Conservation (phyloP, 2,113 vertebrate genomes). For the Pterophyllum scalare region DNA sequence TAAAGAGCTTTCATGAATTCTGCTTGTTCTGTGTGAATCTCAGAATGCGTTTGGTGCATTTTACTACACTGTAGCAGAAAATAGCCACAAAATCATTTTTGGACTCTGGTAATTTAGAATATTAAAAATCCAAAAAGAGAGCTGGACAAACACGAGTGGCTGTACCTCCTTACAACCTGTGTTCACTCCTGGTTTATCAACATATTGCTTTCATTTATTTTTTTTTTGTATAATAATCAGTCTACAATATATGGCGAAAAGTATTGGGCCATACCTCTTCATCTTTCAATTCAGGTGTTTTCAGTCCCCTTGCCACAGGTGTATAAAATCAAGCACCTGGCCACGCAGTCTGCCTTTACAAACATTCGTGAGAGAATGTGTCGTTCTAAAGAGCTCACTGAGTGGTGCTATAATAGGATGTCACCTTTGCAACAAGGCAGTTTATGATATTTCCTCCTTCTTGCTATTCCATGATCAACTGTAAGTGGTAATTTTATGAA, state of each 20-base stretch:
- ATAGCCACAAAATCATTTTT: neutral
- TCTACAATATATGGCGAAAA: neutral
- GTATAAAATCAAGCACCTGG: neutral
- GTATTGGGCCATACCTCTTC: neutral
- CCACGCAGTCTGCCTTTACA: neutral
- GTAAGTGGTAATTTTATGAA: neutral
- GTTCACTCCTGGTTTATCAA: neutral
- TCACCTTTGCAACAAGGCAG: neutral
- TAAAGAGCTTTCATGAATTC: neutral
- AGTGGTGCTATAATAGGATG: neutral
- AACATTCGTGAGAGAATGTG: too few relatives aligned
- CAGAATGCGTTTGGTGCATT: neutral
- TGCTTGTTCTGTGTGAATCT: constrained; percentile 1
- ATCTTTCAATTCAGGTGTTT: neutral
- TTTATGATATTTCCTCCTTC: neutral
- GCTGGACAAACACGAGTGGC: neutral
- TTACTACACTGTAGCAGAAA: neutral
- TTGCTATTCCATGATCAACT: neutral
- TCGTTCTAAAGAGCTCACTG: neutral
- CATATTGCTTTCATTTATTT: neutral
- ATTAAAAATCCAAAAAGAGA: neutral
- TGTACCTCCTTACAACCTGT: neutral
- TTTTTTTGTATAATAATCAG: neutral
- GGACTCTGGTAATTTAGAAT: neutral
- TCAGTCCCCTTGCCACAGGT: neutral